Conservation (phyloP, 2,888 invertebrate genomes). For the Deilephila elpenor region DNA sequence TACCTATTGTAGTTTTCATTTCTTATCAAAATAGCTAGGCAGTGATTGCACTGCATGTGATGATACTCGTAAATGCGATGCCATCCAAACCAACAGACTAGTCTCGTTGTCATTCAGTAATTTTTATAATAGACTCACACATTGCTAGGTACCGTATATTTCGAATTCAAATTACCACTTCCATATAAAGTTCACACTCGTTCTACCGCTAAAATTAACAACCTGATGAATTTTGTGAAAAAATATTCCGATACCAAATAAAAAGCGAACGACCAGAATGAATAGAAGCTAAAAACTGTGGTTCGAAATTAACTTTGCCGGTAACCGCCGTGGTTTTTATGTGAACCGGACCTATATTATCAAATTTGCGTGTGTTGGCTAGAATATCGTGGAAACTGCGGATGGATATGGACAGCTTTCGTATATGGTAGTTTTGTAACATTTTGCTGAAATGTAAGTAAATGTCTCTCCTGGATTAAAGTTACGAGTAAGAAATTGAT, state of each 20-base stretch:
- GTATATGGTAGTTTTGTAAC: no score
- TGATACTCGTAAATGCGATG: no score
- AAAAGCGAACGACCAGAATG: not conserved
- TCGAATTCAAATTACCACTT: not conserved
- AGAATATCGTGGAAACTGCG: not conserved
- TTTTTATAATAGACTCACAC: not conserved
- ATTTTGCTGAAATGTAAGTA: no score
- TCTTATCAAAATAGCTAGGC: no score
- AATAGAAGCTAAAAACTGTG: constrained; percentile 9
- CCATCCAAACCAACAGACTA: no score
- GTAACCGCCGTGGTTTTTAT: constrained; percentile 6
- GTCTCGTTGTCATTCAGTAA: no score
- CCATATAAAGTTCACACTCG: not conserved
- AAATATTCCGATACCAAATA: constrained; percentile 29
- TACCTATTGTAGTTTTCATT: no score
- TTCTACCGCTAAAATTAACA: not conserved
- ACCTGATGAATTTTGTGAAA: not conserved
- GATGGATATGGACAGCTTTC: not conserved
- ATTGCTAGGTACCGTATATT: not conserved
- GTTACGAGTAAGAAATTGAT: no score
- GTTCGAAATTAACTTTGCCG: constrained; percentile 15
- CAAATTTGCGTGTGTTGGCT: not conserved
- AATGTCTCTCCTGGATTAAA: no score
- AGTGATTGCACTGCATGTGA: no score
- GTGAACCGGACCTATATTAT: not conserved